Base-by-base conservation (phyloP, 2,113 vertebrate genomes). In the Phalacrocorax aristotelis region DNA sequence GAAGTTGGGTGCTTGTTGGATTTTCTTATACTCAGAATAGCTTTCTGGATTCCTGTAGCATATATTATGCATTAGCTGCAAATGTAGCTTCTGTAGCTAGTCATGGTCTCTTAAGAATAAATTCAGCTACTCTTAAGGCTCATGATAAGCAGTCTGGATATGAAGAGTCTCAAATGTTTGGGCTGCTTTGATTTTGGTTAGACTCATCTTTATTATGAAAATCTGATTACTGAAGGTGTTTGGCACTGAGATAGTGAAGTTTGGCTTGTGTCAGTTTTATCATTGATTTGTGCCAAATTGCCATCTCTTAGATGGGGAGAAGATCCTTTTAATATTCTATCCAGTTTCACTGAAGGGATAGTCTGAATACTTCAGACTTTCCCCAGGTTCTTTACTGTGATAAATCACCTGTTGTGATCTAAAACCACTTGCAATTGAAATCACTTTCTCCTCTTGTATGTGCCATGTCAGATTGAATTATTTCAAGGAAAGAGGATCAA, bases 21-120 rank as follows among this genome's bases (percentile, higher is more conserved):
- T 95, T 97, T 96, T 91, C 79, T 93, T 70, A 12, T 57, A 40
- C 86, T 95, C 60, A 93, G 86, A 97, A 96, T 92, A 95, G 79
- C 58, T 81, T 92, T 93, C 85, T 94, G 42, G 34, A 96, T 96
- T 95, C 81, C 75, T 89, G 79, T 82, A 52, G 58, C 81, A 91
- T 94, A 55, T 95, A 95, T 97, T 95, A 95, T 97, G 75, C 76
- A 94, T 96, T 93, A 95, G 65, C 48, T 94, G 87, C 94, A 95
- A 96, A 78, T 77, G 58, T 51, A 90, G 77, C 32, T 76, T 90
- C 72, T 71, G 66, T 96, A 85, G 48, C 68, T 89, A 89, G 77
- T 87, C 78, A 61, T 1, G 1, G 58, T 85, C 58, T 72, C 77
- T 92, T 49, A 85, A 82, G 68, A 92, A 95, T 80, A 95, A 87